Evolutionary conservation across 30 jellyfish, hydroid and myxozoan species (phyloP).

Genomic region (Mastigias papua): DNA sequence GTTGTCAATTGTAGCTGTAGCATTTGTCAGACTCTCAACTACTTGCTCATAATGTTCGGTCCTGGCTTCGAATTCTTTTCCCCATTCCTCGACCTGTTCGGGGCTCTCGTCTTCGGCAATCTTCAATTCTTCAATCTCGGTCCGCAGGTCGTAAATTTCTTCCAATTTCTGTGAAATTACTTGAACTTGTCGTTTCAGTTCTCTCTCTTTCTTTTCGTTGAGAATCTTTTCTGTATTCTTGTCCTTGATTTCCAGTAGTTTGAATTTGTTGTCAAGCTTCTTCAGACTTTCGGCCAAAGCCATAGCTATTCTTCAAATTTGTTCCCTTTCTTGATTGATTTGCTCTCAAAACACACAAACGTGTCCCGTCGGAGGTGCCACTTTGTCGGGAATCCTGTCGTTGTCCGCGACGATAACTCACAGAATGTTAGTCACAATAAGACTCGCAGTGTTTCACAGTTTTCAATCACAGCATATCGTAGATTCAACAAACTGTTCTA

Average conservation of each 20-base stretch:
- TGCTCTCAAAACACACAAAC: too few relatives aligned
- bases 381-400: conserved; percentile 36
- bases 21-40: too few relatives aligned
- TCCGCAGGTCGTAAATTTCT: conserved; percentile 5
- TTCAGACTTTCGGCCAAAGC: conserved; percentile 34
- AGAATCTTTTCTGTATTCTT: conserved; percentile 3
- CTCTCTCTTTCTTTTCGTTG: not conserved
- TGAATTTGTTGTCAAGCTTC: conserved; percentile 25
- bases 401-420: conserved; percentile 50
- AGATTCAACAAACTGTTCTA: conserved; percentile 9
- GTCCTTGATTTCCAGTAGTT: too few relatives aligned
- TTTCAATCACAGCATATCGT: conserved; percentile 24
- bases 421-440: conserved; percentile 19
- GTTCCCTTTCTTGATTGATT: too few relatives aligned
- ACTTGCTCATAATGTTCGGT: too few relatives aligned
- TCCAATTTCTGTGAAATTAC: conserved; percentile 8
- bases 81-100: too few relatives aligned
- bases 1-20: conserved; percentile 21
- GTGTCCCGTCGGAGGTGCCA: too few relatives aligned
- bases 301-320: not conserved
- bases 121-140: conserved; percentile 25
- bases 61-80: too few relatives aligned
- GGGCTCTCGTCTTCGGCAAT: too few relatives aligned
- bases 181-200: too few relatives aligned
- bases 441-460: conserved; percentile 13